Percentiles rank a stretch among this genome's conserved stretches.
Conservation (phyloP, 2,113 vertebrate species). For the Gavia stellata region DNA sequence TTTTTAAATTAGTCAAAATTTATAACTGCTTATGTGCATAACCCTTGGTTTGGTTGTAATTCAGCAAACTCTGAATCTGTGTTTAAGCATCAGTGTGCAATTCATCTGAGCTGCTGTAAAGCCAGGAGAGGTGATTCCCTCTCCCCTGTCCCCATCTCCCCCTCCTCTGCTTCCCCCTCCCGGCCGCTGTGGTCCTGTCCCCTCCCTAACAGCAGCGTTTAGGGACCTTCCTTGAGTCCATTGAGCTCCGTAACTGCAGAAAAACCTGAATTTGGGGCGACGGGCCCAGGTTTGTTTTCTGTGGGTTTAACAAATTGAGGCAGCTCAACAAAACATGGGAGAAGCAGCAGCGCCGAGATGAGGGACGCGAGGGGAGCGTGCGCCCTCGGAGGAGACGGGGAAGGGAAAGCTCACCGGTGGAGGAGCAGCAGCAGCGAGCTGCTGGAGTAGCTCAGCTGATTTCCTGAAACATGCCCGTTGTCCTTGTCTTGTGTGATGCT, state of each 20-base stretch:
- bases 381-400: background rate
- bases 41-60: background rate
- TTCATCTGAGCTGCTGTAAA: background rate
- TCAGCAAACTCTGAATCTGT: background rate
- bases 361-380: background rate
- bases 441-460: background rate
- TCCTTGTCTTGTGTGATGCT: background rate
- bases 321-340: background rate
- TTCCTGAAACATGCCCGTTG: background rate
- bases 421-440: background rate
- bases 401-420: background rate
- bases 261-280: background rate
- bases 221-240: background rate
- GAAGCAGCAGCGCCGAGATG: accelerated
- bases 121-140: background rate
- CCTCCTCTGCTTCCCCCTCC: background rate
- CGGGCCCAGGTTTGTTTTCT: background rate
- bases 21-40: background rate
- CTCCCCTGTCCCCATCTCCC: background rate
- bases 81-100: background rate
- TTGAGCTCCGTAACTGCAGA: background rate
- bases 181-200: background rate
- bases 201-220: background rate
- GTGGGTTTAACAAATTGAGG: background rate
- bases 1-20: background rate